Conservation (phyloP, 2,113 vertebrate species). For the Orthonyx spaldingii region DNA sequence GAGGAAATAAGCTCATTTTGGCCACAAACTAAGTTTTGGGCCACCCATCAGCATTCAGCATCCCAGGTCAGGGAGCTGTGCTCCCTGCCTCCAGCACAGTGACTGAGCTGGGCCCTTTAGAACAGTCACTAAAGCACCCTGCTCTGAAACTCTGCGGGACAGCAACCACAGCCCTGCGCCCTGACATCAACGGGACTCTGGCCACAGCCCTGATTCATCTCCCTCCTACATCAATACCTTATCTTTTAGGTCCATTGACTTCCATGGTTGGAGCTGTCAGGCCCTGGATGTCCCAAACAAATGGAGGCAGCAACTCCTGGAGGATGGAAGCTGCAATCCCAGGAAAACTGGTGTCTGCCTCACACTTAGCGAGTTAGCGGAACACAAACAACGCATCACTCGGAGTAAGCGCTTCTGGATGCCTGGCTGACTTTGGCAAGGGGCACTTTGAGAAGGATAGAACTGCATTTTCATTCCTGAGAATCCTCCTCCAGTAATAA, state of each 20-base stretch:
- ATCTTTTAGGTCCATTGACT: not conserved
- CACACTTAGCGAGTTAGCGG: not conserved
- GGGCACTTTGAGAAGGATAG: conserved; percentile 37
- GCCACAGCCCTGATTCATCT: not conserved
- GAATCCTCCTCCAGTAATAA: not conserved
- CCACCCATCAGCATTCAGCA: not conserved
- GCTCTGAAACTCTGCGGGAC: not conserved
- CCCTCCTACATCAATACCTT: not conserved
- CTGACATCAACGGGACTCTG: not conserved
- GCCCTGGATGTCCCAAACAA: not conserved
- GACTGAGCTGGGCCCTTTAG: not conserved
- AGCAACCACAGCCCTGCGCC: accelerated
- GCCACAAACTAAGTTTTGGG: not conserved
- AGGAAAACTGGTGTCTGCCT: not conserved
- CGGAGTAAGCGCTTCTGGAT: not conserved
- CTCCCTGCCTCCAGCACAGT: not conserved
- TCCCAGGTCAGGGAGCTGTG: not conserved
- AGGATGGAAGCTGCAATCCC: not conserved
- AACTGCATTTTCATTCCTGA: conserved; percentile 34
- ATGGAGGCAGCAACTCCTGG: not conserved
- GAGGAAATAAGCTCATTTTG: not conserved
- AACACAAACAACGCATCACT: not conserved
- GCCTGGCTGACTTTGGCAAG: conserved; percentile 37
- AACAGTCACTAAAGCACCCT: not conserved
- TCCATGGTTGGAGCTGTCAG: not conserved